Conservation (phyloP, 2,888 invertebrate species). For the Cantharis lateralis region DNA sequence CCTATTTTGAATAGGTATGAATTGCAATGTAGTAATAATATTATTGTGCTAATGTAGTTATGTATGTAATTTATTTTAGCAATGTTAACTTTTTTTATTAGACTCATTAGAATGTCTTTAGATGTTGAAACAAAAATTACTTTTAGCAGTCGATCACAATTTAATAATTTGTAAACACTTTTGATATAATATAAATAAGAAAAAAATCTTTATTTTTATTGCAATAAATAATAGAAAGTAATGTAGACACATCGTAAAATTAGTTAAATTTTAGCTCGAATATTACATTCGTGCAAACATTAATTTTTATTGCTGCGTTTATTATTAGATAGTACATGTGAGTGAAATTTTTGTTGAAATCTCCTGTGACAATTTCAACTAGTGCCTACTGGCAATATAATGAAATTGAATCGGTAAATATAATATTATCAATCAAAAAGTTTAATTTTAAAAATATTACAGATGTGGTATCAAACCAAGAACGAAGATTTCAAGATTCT, state of each 20-base stretch:
- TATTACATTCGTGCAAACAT: not conserved
- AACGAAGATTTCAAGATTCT: too few species aligned
- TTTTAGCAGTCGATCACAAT: not conserved
- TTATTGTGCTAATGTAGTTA: not conserved
- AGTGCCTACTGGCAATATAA: not conserved
- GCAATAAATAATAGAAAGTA: not conserved
- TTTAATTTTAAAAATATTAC: too few species aligned
- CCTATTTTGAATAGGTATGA: not conserved
- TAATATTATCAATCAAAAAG: too few species aligned
- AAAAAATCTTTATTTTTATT: not conserved
- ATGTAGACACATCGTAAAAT: not conserved
- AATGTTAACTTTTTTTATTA: not conserved
- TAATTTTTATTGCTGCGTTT: not conserved
- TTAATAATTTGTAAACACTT: not conserved
- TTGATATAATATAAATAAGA: not conserved
- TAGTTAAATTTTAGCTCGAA: not conserved
- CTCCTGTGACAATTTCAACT: not conserved
- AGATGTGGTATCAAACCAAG: too few species aligned
- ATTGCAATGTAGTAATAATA: not conserved
- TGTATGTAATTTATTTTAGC: not conserved
- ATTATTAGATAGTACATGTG: not conserved
- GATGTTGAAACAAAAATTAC: not conserved
- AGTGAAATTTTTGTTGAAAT: not conserved
- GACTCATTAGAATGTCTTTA: not conserved
- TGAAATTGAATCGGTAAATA: not conserved